phyloP scores from a whole-genome alignment of 2,113 vertebrate genomes.

The Oryzias melastigma region DNA sequence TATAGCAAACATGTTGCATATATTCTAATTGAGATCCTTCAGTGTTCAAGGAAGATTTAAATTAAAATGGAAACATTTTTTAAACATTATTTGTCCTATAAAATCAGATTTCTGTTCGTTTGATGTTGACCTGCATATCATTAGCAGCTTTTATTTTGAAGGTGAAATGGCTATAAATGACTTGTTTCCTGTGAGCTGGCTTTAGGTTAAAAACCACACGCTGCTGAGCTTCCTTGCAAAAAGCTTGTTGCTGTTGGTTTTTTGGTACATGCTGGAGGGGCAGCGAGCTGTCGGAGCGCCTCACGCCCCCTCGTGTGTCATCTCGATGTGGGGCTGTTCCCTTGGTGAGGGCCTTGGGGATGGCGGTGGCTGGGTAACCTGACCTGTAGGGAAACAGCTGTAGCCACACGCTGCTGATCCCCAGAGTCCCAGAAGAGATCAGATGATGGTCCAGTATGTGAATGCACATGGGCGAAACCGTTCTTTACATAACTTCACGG shows the following conservation, averaged over 20 bases:
- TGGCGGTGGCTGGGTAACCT: constrained; percentile 56
- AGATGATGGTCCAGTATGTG: constrained; percentile 53
- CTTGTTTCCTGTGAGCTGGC: constrained; percentile 37
- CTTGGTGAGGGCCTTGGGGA: constrained; percentile 66
- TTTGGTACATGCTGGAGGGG: constrained; percentile 6
- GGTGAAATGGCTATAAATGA: not conserved
- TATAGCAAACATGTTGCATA: no score
- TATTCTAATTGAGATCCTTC: no score
- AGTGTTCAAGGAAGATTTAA: no score
- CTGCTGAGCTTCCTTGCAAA: constrained; percentile 1
- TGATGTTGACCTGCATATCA: not conserved
- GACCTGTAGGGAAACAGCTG: constrained; percentile 68
- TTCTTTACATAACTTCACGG: constrained; percentile 3
- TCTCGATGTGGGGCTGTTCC: constrained; percentile 53
- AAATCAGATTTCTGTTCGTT: no score
- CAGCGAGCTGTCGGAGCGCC: constrained; percentile 11
- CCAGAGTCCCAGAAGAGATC: constrained; percentile 50
- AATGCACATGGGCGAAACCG: not conserved
- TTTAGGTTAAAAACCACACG: constrained; percentile 22
- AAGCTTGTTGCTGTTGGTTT: not conserved
- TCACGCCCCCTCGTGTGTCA: constrained; percentile 35
- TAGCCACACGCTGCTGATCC: constrained; percentile 55
- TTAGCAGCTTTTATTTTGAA: constrained; percentile 6
- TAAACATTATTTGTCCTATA: no score
- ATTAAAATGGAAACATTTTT: no score